Base-by-base conservation (phyloP, 2,113 vertebrate genomes). In the Manacus vitellinus region DNA sequence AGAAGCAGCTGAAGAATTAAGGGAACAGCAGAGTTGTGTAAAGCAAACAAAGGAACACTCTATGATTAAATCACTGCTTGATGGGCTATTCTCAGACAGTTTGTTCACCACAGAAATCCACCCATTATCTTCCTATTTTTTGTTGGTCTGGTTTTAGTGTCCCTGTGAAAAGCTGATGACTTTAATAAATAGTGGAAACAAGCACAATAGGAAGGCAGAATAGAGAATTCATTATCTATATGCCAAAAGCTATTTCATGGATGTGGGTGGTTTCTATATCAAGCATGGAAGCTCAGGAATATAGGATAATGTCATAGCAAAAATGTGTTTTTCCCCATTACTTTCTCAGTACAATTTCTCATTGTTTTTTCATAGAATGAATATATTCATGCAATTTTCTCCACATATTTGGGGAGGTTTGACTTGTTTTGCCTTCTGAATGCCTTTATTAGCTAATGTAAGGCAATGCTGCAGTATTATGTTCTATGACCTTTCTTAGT, bases 311-410 rank as follows among this genome's bases (percentile, higher is more conserved):
- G 10, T 72, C 44, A n/a, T 7, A 93, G 52, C 24, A 88, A 88
- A 94, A 75, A 63, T 75, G 39, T 79, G 62, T 33, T 67, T 95
- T 81, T 31, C 19, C 30, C 24, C 41, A 9, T 58, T 67, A 44
- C 33, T 68, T 72, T 47, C n/a, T 31, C 27, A 52, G 27, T 93
- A 83, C 30, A 73, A 8, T 89, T 91, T 84, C 61, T 68, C 61
- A 12, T 81, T 91, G 37, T 88, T 96, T 94, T 75, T 86, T 94
- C 41, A 61, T 47, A 75, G 66, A 49, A 92, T 81, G 44, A 82
- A 56, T 80, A 90, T 93, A 95, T 95, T 96, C n/a, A 65, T 93
- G 72, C n/a, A 92, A 72, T 81, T 54, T 94, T 83, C 49, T 67
- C 12, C 12, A 10, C 17, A 66, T 14, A 27, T 59, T 91, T 87